Base-by-base conservation (phyloP, 2,888 invertebrate species). In the Willowsia nigromaculata region DNA sequence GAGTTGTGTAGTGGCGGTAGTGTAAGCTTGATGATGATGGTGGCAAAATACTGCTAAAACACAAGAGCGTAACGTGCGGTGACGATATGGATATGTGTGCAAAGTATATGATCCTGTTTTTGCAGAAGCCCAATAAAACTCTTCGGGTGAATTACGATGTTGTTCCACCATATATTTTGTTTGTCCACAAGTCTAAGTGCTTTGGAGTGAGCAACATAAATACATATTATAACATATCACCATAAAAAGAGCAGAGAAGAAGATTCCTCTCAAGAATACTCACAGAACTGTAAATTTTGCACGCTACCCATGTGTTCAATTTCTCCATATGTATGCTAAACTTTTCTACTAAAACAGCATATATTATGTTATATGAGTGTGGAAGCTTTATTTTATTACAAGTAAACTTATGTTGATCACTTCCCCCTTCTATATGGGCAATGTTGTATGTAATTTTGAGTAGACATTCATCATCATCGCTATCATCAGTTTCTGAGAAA, bases 171-270 rank as follows among this genome's bases (percentile, higher is more conserved):
- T 81, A 80, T 81, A 87, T 87, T 86, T 87, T 87, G 81, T 80
- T 78, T 86, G 85, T 86, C 85, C 85, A 86, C 85, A 86, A 85
- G 80, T 80, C 65, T 86, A 86, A 78, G 85, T 86, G 85, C 65
- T 86, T 65, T 80, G 62, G 74, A n/a, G 87, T 81, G 87, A 81
- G 81, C 87, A 71, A 81, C 87, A 81, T 87, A 81, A 65, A 86
- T 33, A 50, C 30, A 85, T 30, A 47, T 3, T 15, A 40, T 50
- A 18, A 9, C 56, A 30, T 56, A 53, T 59, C 56, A 25, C 56
- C 0, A 22, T 18, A 30, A 25, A n/a, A 25, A 47, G 27, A 11
- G 25, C 30, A 37, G 37, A 68, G n/a, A 33, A 37, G 13, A 53
- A 71, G 53, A 71, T 33, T 74, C 11, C 25, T 13, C 33, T 15